Percentiles rank a stretch among this genome's conserved stretches.
phyloP scores from a whole-genome alignment of 1,140 invertebrate species.

The Aphelenchoides besseyi region DNA sequence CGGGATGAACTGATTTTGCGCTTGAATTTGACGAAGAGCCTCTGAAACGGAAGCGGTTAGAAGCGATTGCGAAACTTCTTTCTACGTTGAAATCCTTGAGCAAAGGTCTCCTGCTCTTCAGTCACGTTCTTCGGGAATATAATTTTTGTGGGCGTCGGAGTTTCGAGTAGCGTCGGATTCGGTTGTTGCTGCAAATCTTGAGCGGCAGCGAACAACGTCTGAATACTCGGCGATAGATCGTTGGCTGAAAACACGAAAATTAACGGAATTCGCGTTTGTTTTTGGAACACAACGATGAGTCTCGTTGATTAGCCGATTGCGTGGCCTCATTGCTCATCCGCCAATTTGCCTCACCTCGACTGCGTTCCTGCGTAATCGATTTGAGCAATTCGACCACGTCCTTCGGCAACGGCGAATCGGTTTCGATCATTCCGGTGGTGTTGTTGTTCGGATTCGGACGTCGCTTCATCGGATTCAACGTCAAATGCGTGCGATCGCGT shows the following conservation, averaged over 20 bases:
- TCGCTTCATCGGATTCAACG: slow-evolving; percentile 4
- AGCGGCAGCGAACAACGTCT: not conserved
- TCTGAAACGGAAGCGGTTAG: slow-evolving; percentile 3
- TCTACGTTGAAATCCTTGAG: slow-evolving; percentile 36
- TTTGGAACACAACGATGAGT: no score
- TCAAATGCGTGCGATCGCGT: slow-evolving; percentile 5
- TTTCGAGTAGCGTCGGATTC: slow-evolving; percentile 19
- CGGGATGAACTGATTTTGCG: not conserved
- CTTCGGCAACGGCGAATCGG: not conserved
- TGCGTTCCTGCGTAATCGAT: not conserved
- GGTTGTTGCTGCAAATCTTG: not conserved
- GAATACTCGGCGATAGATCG: not conserved
- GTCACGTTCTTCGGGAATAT: slow-evolving; percentile 40
- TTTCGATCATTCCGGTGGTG: not conserved
- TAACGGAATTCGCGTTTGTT: no score
- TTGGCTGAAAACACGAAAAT: not conserved
- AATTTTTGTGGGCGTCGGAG: slow-evolving; percentile 35
- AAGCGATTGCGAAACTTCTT: slow-evolving; percentile 25
- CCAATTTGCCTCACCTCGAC: not conserved
- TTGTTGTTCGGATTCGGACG: not conserved
- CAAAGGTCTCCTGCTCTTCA: slow-evolving; percentile 31
- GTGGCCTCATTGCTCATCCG: no score
- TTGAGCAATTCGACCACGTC: not conserved
- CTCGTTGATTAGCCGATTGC: no score
- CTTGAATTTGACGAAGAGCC: slow-evolving; percentile 10